Percentiles rank a stretch among this genome's conserved stretches.
Conservation (phyloP, 2,113 vertebrate species). For the Hippocampus barbouri region DNA sequence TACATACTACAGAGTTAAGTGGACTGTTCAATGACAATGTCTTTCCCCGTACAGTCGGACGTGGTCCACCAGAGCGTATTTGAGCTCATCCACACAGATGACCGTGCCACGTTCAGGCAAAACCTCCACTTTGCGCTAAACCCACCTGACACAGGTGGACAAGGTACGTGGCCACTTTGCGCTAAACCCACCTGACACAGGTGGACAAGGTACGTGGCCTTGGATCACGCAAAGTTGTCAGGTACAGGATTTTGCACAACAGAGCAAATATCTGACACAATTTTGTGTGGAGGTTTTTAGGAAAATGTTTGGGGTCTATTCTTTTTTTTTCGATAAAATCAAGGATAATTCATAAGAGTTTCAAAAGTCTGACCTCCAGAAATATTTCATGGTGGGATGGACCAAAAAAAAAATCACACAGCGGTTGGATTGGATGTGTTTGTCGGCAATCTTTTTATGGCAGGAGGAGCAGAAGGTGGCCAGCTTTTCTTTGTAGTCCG, state of each 20-base stretch:
- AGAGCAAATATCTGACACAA: not conserved
- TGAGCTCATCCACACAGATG: conserved; percentile 76
- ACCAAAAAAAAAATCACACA: too few relatives aligned
- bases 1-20: not conserved
- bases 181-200: conserved; percentile 41
- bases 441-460: too few relatives aligned
- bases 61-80: conserved; percentile 76
- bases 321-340: too few relatives aligned
- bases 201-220: conserved; percentile 40
- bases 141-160: conserved; percentile 9
- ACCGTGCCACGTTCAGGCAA: conserved; percentile 66
- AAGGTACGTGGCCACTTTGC: conserved; percentile 64
- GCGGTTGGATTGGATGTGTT: too few relatives aligned
- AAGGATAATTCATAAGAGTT: too few relatives aligned
- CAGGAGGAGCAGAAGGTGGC: too few relatives aligned
- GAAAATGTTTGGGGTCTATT: not conserved
- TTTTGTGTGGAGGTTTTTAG: not conserved
- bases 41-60: conserved; percentile 62
- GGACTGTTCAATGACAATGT: not conserved
- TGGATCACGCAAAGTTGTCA: not conserved
- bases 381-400: too few relatives aligned
- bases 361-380: too few relatives aligned
- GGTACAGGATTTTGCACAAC: not conserved
- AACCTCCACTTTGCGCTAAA: conserved; percentile 75
- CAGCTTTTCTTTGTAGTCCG: too few relatives aligned